Conservation (phyloP, 2,113 vertebrate species). For the Helogale parvula region DNA sequence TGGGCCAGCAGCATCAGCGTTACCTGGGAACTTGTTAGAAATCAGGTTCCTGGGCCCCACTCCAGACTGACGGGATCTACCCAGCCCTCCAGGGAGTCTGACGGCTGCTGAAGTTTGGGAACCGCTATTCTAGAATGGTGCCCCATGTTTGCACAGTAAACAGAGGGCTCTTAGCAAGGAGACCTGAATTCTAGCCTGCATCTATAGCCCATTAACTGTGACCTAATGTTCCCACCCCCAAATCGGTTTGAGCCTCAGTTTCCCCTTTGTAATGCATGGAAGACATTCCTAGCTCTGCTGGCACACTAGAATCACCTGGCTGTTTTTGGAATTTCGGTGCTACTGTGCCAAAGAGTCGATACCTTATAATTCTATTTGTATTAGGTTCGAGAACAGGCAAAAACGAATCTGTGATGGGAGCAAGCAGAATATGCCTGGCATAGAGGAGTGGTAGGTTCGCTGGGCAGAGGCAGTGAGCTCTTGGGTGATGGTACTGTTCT, state of each 20-base stretch:
- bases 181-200: neutral
- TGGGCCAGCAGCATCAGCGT: neutral
- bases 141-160: accelerated
- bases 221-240: neutral
- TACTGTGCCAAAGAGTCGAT: neutral
- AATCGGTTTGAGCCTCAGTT: neutral
- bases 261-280: neutral
- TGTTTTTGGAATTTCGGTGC: neutral
- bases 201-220: neutral
- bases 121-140: neutral
- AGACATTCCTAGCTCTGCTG: neutral
- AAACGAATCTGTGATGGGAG: neutral
- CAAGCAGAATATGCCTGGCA: neutral
- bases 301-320: neutral
- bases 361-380: neutral
- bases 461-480: neutral
- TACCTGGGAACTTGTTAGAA: neutral
- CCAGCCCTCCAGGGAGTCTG: neutral
- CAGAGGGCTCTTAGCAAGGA: neutral
- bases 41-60: neutral
- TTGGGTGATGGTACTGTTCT: neutral
- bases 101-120: neutral
- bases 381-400: neutral
- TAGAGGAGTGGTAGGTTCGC: neutral
- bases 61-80: neutral